Evolutionary conservation across 2,888 invertebrate species (phyloP).

Genomic region (Nudaria mundana): DNA sequence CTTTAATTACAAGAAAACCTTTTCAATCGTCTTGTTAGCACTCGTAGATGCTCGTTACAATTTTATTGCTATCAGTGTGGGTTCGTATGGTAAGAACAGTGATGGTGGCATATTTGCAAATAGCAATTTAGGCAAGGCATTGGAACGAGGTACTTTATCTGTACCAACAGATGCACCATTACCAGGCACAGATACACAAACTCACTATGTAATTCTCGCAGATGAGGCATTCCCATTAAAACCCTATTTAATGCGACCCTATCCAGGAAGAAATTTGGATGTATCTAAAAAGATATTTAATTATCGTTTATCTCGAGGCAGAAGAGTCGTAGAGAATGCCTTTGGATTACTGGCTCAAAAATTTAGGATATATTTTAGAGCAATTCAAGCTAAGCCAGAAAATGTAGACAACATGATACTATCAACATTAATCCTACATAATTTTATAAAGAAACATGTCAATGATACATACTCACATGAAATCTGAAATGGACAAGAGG

Average conservation of each 20-base stretch:
- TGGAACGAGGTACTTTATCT: not conserved
- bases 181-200: not conserved
- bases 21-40: constrained; percentile 18
- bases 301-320: constrained; percentile 2
- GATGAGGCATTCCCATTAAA: constrained; percentile 1
- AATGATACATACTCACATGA: not conserved
- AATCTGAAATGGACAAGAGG: not conserved
- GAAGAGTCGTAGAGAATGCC: constrained; percentile 2
- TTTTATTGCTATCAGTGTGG: constrained; percentile 18
- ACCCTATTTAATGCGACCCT: not conserved
- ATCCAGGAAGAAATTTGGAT: constrained; percentile 2
- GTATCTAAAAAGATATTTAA: constrained; percentile 2
- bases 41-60: constrained; percentile 21
- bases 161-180: not conserved
- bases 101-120: constrained; percentile 29
- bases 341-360: constrained; percentile 2
- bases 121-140: not conserved
- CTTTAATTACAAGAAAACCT: constrained; percentile 23
- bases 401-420: constrained; percentile 4
- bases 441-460: constrained; percentile 3
- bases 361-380: constrained; percentile 5
- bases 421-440: constrained; percentile 6
- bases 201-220: not conserved
- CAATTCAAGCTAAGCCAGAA: constrained; percentile 8
- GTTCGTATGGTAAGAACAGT: constrained; percentile 21